Evolutionary conservation across 1,140 invertebrate species (phyloP).

Genomic region (Drosophila takahashii): DNA sequence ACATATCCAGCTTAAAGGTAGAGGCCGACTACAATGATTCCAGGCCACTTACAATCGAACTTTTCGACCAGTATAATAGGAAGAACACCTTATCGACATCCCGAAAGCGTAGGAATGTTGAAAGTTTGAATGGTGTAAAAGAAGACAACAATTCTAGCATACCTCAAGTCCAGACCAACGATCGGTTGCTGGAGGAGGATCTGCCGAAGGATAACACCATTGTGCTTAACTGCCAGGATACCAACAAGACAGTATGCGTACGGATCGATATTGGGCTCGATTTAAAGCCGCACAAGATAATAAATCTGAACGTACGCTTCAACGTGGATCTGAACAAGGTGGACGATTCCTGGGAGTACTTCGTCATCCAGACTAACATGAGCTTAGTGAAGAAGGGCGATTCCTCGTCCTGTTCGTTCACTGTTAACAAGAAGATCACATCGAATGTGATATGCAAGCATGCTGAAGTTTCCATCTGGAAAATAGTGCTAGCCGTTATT

Average conservation of each 20-base stretch:
- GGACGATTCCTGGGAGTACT: constrained; percentile 80
- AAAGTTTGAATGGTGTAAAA: constrained; percentile 14
- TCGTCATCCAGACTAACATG: constrained; percentile 67
- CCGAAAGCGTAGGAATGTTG: too few relatives aligned
- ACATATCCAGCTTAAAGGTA: constrained; percentile 64
- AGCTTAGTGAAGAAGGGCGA: constrained; percentile 66
- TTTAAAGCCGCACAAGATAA: constrained; percentile 66
- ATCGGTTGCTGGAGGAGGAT: constrained; percentile 49
- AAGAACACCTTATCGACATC: too few relatives aligned
- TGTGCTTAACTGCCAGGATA: constrained; percentile 77
- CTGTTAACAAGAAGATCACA: constrained; percentile 61
- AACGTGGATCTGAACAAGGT: constrained; percentile 72
- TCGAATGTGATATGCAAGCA: constrained; percentile 79
- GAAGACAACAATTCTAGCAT: constrained; percentile 71
- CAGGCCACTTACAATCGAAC: constrained; percentile 55
- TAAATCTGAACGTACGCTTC: constrained; percentile 70
- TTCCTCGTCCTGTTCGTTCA: constrained; percentile 37
- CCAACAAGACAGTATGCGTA: constrained; percentile 65
- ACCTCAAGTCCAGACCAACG: constrained; percentile 3
- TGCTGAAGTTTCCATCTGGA: constrained; percentile 64
- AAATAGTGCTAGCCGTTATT: constrained; percentile 64
- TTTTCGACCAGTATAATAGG: constrained; percentile 21
- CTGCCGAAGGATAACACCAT: constrained; percentile 78
- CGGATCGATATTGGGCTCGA: constrained; percentile 68
- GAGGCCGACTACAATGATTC: constrained; percentile 64